Conservation (phyloP, 2,113 vertebrate species). For the Mastomys coucha region DNA sequence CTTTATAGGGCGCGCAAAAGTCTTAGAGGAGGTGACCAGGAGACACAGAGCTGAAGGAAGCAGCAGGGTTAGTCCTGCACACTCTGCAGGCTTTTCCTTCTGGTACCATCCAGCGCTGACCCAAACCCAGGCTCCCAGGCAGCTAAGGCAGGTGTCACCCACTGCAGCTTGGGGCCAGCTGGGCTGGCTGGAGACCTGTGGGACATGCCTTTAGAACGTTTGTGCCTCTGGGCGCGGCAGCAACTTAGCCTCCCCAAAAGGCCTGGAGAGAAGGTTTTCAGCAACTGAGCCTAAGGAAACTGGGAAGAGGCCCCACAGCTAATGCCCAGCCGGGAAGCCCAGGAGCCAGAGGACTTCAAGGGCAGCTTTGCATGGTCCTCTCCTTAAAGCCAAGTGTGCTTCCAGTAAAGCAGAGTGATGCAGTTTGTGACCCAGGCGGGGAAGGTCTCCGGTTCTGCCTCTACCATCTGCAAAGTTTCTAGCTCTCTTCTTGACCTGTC, state of each 20-base stretch:
- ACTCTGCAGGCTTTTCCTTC: not conserved
- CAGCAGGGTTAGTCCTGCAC: not conserved
- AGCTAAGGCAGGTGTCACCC: not conserved
- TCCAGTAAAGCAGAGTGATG: not conserved
- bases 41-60: not conserved
- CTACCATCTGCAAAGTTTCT: not conserved
- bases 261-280: not conserved
- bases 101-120: not conserved
- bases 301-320: not conserved
- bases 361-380: not conserved
- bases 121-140: not conserved
- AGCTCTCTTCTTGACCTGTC: not conserved
- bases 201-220: not conserved
- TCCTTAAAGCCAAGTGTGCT: slow-evolving; percentile 14
- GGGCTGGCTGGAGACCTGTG: not conserved
- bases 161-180: not conserved
- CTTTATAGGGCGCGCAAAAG: not conserved
- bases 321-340: not conserved
- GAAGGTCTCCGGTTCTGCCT: not conserved
- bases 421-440: not conserved
- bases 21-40: not conserved
- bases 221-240: not conserved
- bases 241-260: not conserved
- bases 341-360: not conserved
- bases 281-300: not conserved